Evolutionary conservation across 2,888 invertebrate species (phyloP), one percentile per base, ranked within the genome.

Genomic region (Schrankia costaestrigalis): DNA sequence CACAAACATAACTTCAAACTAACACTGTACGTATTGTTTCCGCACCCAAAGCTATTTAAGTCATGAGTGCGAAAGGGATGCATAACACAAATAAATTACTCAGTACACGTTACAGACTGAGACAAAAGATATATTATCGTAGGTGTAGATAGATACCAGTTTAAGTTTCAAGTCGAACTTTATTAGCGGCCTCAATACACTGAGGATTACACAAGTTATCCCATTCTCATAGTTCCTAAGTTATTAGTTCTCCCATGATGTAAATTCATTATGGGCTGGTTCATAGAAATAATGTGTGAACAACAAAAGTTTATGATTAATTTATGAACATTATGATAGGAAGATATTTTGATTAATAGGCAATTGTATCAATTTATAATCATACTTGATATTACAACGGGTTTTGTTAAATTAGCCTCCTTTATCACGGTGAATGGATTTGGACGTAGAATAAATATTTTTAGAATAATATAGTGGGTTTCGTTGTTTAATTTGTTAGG

Each of bases 131-230:
- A 31, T 15, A 11, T 26, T 14, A 29, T 10, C 13, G 7, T 30
- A 22, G 2, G 9, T 26, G 12, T 30, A 10, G 17, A 26, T 24
- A 12, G 11, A 31, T 6, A 28, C 19, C 10, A 29, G 22, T 36
- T 39, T 6, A 21, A 44, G 43, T 54, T 50, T 46, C 37, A 39
- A 56, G 46, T 35, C 26, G 35, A 75, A 74, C 60, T 75, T 70
- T 51, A 62, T 48, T 63, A 60, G 54, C 54, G 41, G 46, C 60
- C 56, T 54, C 65, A 65, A 73, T 71, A 56, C 73, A 63, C 52
- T 55, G 44, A 66, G 71, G 78, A 82, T 82, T 74, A 76, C 65
- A 60, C 53, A 76, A 82, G 72, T 82, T 79, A 53, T 56, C 50
- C 69, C 56, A 68, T 77, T 71, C 67, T 52, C 60, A 53, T 63